phyloP scores from a whole-genome alignment of 2,797 vertebrate genomes.

The Dallia pectoralis region DNA sequence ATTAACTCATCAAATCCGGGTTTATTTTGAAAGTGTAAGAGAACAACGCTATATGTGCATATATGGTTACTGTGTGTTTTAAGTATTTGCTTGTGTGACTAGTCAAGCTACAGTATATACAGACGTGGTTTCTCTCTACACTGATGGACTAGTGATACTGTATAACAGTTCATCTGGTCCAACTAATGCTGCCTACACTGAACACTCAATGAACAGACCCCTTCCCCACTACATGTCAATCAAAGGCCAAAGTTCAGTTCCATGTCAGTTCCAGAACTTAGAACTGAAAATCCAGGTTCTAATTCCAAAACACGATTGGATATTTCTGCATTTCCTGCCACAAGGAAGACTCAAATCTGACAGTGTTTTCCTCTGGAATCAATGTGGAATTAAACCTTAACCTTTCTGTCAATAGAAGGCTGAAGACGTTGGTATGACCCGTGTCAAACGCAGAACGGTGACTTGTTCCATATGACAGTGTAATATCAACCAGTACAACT shows the following conservation, averaged over 20 bases:
- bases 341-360: not conserved
- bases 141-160: conserved; percentile 66
- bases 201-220: conserved; percentile 33
- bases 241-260: conserved; percentile 28
- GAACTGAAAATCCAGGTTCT: not conserved
- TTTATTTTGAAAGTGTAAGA: conserved; percentile 77
- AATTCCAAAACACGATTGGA: not conserved
- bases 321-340: not conserved
- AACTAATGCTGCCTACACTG: conserved; percentile 68
- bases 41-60: conserved; percentile 76
- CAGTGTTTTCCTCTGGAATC: not conserved
- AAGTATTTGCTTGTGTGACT: conserved; percentile 65
- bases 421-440: conserved; percentile 74
- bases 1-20: conserved; percentile 72
- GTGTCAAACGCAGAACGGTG: conserved; percentile 64
- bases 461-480: conserved; percentile 63
- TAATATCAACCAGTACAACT: conserved; percentile 76
- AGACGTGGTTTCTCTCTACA: conserved; percentile 49
- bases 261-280: not conserved
- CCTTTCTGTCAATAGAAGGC: conserved; percentile 37
- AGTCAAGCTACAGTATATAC: conserved; percentile 78
- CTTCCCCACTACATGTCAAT: conserved; percentile 44
- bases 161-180: conserved; percentile 76
- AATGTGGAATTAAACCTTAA: not conserved
- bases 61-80: conserved; percentile 66